phyloP scores from a whole-genome alignment of 1,140 invertebrate genomes.

The Spodoptera litura region DNA sequence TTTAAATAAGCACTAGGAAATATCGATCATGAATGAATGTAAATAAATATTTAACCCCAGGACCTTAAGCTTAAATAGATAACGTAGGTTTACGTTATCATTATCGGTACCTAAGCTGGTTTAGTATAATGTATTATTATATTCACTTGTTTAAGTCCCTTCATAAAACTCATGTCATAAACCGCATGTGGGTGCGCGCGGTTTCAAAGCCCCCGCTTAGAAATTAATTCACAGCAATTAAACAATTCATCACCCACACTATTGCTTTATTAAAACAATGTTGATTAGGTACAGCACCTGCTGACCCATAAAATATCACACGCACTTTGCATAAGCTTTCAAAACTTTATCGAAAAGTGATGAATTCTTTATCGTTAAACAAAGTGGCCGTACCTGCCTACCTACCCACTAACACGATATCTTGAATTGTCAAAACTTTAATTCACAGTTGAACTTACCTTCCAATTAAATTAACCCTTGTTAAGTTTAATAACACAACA shows the following conservation, averaged over 20 bases:
- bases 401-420: no score
- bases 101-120: constrained; percentile 19
- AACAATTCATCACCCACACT: no score
- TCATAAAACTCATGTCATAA: background rate
- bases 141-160: constrained; percentile 13
- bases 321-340: no score
- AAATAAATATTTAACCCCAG: constrained; percentile 24
- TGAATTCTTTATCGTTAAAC: no score
- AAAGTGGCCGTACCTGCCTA: no score
- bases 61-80: constrained; percentile 32
- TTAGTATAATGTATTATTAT: constrained; percentile 15
- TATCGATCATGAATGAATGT: background rate
- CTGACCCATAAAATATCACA: no score
- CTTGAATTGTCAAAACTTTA: no score
- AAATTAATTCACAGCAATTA: no score
- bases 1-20: constrained; percentile 1
- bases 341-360: no score
- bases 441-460: background rate
- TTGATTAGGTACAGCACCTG: no score
- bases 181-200: background rate
- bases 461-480: background rate
- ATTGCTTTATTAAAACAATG: no score
- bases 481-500: constrained; percentile 8
- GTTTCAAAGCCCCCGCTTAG: no score
- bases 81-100: constrained; percentile 28